Evolutionary conservation across 2,888 invertebrate species (phyloP), one percentile per base, ranked within the genome.

Genomic region (Leptogaster cylindrica): DNA sequence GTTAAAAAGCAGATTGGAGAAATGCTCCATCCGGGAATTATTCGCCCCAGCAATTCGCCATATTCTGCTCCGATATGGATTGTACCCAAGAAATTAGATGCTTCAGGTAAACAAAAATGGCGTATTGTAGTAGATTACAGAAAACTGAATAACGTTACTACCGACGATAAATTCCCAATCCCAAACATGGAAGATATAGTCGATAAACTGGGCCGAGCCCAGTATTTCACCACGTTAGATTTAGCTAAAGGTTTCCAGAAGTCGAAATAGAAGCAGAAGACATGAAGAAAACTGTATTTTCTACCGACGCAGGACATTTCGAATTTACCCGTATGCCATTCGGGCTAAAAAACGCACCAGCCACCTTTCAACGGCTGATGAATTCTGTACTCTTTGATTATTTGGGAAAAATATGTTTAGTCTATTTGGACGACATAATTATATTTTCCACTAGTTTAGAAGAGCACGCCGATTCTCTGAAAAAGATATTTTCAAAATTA

Each of bases 181-280:
- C 70, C 70, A 6, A 67, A 71, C 16, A 68, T 71, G 3, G 41
- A 61, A 23, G 73, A 74, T 5, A 74, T 75, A 8, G 41, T 75
- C 8, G 73, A 73, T n/a, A 72, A 74, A 65, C 31, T 76, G 16
- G 75, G 74, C 4, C 67, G 71, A 12, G n/a, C n/a, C n/a, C n/a
- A n/a, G n/a, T n/a, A n/a, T n/a, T n/a, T n/a, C n/a, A n/a, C n/a
- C n/a, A n/a, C n/a, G n/a, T n/a, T n/a, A n/a, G n/a, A n/a, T n/a
- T n/a, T n/a, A n/a, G n/a, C n/a, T n/a, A n/a, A n/a, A 1, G 75
- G 75, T 0, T 75, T 74, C 20, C 72, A 75, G 74, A 75, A 58
- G 74, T 76, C 2, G 66, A 64, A 5, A 72, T 74, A 69, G 18
- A 66, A 1, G 6, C 51, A 20, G 7, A 14, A 7, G 52, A 55